Evolutionary conservation across 2,888 invertebrate species (phyloP).

Genomic region (Cremastinae sp.): DNA sequence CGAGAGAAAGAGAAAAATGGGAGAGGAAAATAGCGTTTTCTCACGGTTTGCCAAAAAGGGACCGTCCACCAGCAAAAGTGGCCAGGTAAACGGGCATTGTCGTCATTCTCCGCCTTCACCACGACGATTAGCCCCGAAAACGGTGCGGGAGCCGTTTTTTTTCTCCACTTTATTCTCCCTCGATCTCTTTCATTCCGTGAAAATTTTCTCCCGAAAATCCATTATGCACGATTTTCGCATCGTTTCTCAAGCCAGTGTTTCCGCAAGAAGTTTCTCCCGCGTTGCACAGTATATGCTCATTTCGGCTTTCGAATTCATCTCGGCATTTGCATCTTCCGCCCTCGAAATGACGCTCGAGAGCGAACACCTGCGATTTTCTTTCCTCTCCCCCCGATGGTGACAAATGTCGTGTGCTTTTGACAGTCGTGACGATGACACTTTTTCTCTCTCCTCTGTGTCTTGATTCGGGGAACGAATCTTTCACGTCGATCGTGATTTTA

Average conservation of each 20-base stretch:
- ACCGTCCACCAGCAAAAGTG: slow-evolving; percentile 66
- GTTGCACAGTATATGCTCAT: slow-evolving; percentile 63
- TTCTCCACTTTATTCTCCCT: slow-evolving; percentile 52
- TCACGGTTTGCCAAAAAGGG: slow-evolving; percentile 75
- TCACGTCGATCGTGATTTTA: slow-evolving; percentile 22
- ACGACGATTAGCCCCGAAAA: slow-evolving; percentile 49
- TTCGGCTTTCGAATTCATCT: slow-evolving; percentile 66
- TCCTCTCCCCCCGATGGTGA: slow-evolving; percentile 25
- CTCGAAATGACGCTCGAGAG: slow-evolving; percentile 13
- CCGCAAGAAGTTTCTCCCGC: slow-evolving; percentile 55
- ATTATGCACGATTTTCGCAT: slow-evolving; percentile 62
- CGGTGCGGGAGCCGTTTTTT: slow-evolving; percentile 33
- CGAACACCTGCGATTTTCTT: slow-evolving; percentile 46
- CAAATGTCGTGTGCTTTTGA: slow-evolving; percentile 38
- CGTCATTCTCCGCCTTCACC: slow-evolving; percentile 57
- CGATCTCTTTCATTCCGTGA: too few species aligned
- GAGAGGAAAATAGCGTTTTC: slow-evolving; percentile 70
- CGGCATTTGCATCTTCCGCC: slow-evolving; percentile 70
- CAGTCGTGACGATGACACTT: slow-evolving; percentile 37
- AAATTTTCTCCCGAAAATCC: slow-evolving; percentile 41
- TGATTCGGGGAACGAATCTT: background rate
- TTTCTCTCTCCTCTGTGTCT: background rate
- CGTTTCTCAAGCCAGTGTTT: slow-evolving; percentile 39
- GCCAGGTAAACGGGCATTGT: slow-evolving; percentile 71
- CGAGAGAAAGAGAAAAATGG: slow-evolving; percentile 2